phyloP scores from a whole-genome alignment of 1,140 invertebrate species.

The Danaus plexippus region DNA sequence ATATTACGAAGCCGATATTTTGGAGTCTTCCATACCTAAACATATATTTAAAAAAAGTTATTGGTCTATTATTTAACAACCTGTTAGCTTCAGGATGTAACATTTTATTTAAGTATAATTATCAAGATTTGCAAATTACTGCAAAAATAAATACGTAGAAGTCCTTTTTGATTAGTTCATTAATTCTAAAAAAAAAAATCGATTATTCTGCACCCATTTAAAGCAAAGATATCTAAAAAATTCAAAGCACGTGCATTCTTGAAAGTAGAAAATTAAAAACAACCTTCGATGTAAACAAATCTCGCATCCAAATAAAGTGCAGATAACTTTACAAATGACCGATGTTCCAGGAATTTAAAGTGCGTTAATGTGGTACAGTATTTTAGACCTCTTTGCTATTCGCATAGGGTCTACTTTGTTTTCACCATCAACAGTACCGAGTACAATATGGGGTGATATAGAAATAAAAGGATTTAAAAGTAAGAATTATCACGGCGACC shows the following conservation, averaged over 20 bases:
- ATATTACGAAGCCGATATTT: too few relatives aligned
- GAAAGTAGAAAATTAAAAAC: conserved; percentile 39
- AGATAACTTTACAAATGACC: conserved; percentile 69
- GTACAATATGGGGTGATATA: conserved; percentile 47
- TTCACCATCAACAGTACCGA: conserved; percentile 12
- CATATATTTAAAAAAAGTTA: too few relatives aligned
- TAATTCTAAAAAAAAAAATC: conserved; percentile 7
- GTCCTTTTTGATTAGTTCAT: too few relatives aligned
- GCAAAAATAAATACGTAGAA: too few relatives aligned
- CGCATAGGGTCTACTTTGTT: conserved; percentile 17
- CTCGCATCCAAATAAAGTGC: conserved; percentile 65
- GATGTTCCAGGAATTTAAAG: conserved; percentile 64
- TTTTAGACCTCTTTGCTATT: conserved; percentile 14
- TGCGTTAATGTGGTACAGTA: conserved; percentile 11
- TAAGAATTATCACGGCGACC: conserved; percentile 68
- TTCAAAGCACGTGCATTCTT: conserved; percentile 35
- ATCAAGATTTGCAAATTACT: too few relatives aligned
- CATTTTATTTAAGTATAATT: too few relatives aligned
- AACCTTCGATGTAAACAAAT: conserved; percentile 53
- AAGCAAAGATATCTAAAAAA: conserved; percentile 40
- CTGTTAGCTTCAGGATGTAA: too few relatives aligned
- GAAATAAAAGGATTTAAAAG: conserved; percentile 64
- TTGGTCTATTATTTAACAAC: too few relatives aligned
- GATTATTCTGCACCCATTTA: conserved; percentile 10
- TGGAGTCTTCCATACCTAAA: too few relatives aligned